These are phyloP conservation scores for Kryphioiulus occultus DNA, from an alignment of 2,888 invertebrate species.

Conservation along the genomic window DNA sequence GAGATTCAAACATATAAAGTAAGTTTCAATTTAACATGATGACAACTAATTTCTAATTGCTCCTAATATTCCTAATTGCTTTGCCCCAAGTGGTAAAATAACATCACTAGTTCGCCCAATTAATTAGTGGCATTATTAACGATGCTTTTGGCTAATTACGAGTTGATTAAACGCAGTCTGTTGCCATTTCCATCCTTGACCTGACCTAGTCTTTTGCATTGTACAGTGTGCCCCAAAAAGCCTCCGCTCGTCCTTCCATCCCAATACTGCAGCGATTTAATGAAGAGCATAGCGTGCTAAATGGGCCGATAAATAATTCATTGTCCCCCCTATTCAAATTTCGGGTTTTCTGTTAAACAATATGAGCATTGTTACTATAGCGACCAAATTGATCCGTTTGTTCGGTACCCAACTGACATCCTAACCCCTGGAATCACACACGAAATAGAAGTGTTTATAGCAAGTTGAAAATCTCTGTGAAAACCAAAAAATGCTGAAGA, in stretches of 20 bases:
- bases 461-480: neutral
- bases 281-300: neutral
- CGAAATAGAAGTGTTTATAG: neutral
- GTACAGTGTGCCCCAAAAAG: neutral
- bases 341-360: neutral
- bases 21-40: no score
- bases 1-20: no score
- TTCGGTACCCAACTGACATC: neutral
- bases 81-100: no score
- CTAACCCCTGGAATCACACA: neutral
- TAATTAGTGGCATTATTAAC: no score
- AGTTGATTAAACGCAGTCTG: no score
- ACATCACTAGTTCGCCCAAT: no score
- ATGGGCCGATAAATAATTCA: neutral
- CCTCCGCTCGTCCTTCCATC: neutral
- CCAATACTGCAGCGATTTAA: neutral
- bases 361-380: constrained; percentile 16
- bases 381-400: neutral
- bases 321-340: neutral
- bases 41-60: no score
- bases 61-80: no score
- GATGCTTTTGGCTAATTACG: no score
- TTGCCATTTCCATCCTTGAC: no score
- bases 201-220: neutral
- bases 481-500: constrained; percentile 39